Conservation (phyloP, 2,888 invertebrate genomes). For the Agrotis puta region DNA sequence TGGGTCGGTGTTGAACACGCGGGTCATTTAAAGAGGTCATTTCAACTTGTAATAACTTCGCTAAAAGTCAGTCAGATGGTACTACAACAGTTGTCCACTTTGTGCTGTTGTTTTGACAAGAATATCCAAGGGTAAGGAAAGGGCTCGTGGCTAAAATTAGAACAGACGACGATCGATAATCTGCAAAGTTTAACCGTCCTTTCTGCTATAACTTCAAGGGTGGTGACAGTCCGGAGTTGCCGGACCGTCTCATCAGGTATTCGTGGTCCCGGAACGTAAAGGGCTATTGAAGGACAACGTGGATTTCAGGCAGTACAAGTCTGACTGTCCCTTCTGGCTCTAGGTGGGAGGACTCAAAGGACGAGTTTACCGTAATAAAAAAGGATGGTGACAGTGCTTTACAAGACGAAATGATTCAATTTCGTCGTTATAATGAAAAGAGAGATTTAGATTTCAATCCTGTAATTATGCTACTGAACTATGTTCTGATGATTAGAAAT, state of each 20-base stretch:
- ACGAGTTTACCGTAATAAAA: too few relatives aligned
- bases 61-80: conserved; percentile 34
- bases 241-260: too few relatives aligned
- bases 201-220: neutral
- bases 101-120: conserved; percentile 28
- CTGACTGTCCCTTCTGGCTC: too few relatives aligned
- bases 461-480: too few relatives aligned
- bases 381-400: neutral
- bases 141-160: neutral
- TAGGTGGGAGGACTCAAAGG: too few relatives aligned
- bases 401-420: neutral
- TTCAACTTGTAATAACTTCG: conserved; percentile 54
- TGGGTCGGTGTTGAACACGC: conserved; percentile 33
- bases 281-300: too few relatives aligned
- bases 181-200: neutral
- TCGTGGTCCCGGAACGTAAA: too few relatives aligned
- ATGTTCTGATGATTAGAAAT: neutral
- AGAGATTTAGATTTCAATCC: neutral
- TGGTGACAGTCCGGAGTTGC: too few relatives aligned
- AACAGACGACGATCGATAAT: neutral
- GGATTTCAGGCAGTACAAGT: too few relatives aligned
- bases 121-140: neutral
- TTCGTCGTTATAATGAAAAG: fast-evolving
- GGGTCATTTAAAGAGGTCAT: conserved; percentile 50
- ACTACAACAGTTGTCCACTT: conserved; percentile 36